Evolutionary conservation across 2,888 invertebrate genomes (phyloP), one percentile per base, ranked within the genome.

Genomic region (Lypha dubia): DNA sequence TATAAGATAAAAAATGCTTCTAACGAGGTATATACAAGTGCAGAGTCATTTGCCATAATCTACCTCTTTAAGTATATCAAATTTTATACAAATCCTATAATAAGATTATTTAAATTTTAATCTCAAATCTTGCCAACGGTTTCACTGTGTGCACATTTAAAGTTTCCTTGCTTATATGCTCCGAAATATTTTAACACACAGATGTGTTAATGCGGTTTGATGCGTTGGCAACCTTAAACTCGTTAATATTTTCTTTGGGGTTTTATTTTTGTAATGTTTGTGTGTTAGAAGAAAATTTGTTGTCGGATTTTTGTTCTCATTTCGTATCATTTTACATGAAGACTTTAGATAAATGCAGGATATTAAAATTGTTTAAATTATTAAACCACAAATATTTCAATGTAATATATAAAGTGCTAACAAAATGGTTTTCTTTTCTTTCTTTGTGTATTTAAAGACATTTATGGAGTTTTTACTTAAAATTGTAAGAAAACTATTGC

Each of bases 181-280:
- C 28, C n/a, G n/a, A n/a, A n/a, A 38, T 20, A 41, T 63, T 63
- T 63, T 44, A 44, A 6, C 13, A 60, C 65, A 77, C 73, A 81
- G n/a, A n/a, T 77, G 67, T 77, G 77, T 74, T 68, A 73, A 73
- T 81, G 81, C 63, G 80, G 84, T 83, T 67, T 77, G 65, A 76
- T 58, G 77, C 46, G 79, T 56, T 74, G 67, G 60, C 73, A 79
- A 20, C 68, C 22, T 38, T 41, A 15, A 67, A 74, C 17, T 68
- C 51, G 24, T 38, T 65, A 3, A 38, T 49, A 62, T n/a, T n/a
- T n/a, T n/a, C n/a, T n/a, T n/a, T n/a, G n/a, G n/a, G n/a, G 67
- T 74, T 79, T 73, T 41, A n/a, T 79, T 62, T 28, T 44, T 63
- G 17, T 46, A 74, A 63, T 70, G 15, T 62, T 79, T 70, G 44